phyloP scores from a whole-genome alignment of 64 coral and sea anemone genomes.

The Trachythela sp. region DNA sequence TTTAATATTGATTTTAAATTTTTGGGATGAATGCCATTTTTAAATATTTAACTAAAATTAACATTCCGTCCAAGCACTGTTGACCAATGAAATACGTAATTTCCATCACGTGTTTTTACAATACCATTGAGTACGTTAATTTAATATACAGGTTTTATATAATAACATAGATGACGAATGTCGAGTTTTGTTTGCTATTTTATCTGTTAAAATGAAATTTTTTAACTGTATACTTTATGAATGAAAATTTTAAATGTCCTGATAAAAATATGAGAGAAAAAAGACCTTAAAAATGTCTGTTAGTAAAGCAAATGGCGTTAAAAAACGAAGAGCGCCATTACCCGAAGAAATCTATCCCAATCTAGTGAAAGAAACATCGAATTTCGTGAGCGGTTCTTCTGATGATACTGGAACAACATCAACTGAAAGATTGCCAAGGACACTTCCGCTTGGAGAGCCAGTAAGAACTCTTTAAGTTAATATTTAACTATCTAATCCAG shows the following conservation, averaged over 20 bases:
- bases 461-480: slow-evolving; percentile 5
- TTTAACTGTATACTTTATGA: neutral
- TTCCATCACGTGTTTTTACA: neutral
- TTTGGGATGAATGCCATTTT: too few relatives aligned
- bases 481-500: neutral
- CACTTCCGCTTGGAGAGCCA: slow-evolving; percentile 19
- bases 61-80: neutral
- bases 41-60: too few relatives aligned
- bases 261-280: neutral
- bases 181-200: neutral
- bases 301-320: neutral
- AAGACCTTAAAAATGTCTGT: neutral
- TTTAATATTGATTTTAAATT: too few relatives aligned
- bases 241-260: neutral
- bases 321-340: slow-evolving; percentile 9
- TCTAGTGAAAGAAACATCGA: neutral
- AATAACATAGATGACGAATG: neutral
- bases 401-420: neutral
- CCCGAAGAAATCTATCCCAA: slow-evolving; percentile 16
- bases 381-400: neutral
- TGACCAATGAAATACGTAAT: neutral
- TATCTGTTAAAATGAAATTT: neutral
- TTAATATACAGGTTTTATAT: neutral
- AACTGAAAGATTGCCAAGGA: neutral
- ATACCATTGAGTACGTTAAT: neutral